Base-by-base conservation (phyloP, 2,888 invertebrate species). In the Melolontha melolontha region DNA sequence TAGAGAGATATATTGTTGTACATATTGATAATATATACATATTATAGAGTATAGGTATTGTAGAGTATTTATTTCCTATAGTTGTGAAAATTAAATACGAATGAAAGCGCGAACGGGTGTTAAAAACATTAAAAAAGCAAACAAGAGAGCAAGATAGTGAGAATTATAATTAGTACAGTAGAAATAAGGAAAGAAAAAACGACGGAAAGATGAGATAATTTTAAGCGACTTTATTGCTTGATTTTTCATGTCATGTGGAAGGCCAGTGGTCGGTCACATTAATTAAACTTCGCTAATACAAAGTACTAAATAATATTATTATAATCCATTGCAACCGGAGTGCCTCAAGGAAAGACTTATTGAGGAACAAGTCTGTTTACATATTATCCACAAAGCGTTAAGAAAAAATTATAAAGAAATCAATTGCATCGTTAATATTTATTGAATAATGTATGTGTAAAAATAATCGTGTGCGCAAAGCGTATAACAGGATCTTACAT, bases 1-100 rank as follows among this genome's bases (percentile, higher is more conserved):
- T 83, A 83, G 82, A 83, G 81, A 82, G 80, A 83, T 81, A 84
- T 87, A 86, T 79, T 79, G 77, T 78, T 78, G 78, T 79, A 80
- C 70, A 80, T 79, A 81, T 76, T 75, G 73, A 79, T 39, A 57
- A 62, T 65, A 54, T 40, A 80, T 79, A 75, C 74, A 73, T 74
- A 75, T 79, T 79, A 69, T 64, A 40, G 52, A 70, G 54, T 40
- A 54, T 44, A 44, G 12, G 7, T 54, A 54, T 54, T 16, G 40
- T 54, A 17, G 54, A 54, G 7, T 54, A 54, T 40, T 40, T 17
- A 54, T 54, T 11, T 34, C 34, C 34, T 34, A 34, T 34, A 34
- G 34, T 34, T 34, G 34, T 34, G 34, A 34, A 34, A 34, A 34
- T 8, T 34, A 6, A 34, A 8, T 34, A 1, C 34, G 7, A 34